A percentile compares a stretch with the other conserved stretches of the same genome.
phyloP scores from a whole-genome alignment of 2,888 invertebrate species.

The Papilio demoleus region DNA sequence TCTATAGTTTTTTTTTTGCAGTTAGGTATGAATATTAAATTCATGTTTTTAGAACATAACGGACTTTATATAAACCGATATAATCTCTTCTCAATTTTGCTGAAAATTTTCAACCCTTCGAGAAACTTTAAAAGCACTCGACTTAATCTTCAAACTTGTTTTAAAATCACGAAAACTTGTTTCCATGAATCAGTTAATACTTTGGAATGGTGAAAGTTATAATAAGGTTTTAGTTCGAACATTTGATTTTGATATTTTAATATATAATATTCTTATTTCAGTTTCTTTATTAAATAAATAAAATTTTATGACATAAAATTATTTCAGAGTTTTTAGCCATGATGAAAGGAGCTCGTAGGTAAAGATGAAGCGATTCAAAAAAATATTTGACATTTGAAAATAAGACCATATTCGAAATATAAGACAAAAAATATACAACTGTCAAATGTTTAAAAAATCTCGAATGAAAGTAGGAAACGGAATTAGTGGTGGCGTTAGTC shows the following conservation, averaged over 20 bases:
- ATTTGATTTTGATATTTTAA: slow-evolving; percentile 24
- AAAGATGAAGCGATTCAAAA: no score
- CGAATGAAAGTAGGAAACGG: no score
- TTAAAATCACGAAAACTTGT: slow-evolving; percentile 79
- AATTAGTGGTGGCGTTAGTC: no score
- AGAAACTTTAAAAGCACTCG: slow-evolving; percentile 60
- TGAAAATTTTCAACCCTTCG: slow-evolving; percentile 60
- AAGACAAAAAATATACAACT: no score
- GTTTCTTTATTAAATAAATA: neutral
- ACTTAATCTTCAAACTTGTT: slow-evolving; percentile 66
- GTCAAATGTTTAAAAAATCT: no score
- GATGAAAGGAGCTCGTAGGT: no score
- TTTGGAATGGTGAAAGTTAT: slow-evolving; percentile 56
- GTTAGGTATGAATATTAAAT: no score
- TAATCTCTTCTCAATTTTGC: slow-evolving; percentile 40
- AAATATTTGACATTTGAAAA: no score
- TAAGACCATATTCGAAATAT: no score
- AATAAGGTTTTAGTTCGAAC: slow-evolving; percentile 30
- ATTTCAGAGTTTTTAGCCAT: no score
- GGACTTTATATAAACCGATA: slow-evolving; percentile 6
- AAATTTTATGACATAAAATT: no score
- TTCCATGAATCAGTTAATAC: slow-evolving; percentile 56
- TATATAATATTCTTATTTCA: neutral
- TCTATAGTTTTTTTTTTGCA: no score
- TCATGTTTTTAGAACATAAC: slow-evolving; percentile 13